phyloP scores from a whole-genome alignment of 2,797 vertebrate genomes.

The Allobates femoralis region DNA sequence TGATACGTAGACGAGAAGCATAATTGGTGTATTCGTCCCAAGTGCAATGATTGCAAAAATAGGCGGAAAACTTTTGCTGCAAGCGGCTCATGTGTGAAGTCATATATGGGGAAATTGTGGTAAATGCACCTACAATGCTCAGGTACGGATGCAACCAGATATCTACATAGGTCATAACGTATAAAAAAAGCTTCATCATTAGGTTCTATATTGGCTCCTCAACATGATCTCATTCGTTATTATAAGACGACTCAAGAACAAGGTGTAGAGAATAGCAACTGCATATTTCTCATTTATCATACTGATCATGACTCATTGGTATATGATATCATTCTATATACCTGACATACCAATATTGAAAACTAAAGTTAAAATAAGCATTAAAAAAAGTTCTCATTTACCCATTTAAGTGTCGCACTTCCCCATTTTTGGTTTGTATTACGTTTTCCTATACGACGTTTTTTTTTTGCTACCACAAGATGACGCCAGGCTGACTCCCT shows the following conservation, averaged over 20 bases:
- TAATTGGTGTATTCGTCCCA: background rate
- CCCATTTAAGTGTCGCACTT: slow-evolving; percentile 50
- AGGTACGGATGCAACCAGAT: background rate
- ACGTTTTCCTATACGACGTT: background rate
- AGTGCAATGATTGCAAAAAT: too few relatives aligned
- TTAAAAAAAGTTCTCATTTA: background rate
- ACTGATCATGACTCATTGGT: too few relatives aligned
- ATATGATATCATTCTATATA: background rate
- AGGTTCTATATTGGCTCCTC: too few relatives aligned
- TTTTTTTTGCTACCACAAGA: slow-evolving; percentile 60
- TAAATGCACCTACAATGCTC: background rate
- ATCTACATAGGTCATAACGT: background rate
- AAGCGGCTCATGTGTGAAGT: background rate
- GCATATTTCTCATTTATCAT: too few relatives aligned
- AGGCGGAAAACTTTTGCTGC: background rate
- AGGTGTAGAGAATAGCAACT: too few relatives aligned
- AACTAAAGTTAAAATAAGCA: background rate
- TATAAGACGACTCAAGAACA: too few relatives aligned
- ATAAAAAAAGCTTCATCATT: too few relatives aligned
- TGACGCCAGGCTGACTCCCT: slow-evolving; percentile 56
- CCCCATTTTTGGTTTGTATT: slow-evolving; percentile 40
- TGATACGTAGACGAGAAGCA: background rate
- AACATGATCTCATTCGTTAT: too few relatives aligned
- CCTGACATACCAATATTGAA: background rate
- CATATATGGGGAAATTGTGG: too few relatives aligned